Conservation (phyloP, 2,113 vertebrate species). For the Dipodomys merriami region DNA sequence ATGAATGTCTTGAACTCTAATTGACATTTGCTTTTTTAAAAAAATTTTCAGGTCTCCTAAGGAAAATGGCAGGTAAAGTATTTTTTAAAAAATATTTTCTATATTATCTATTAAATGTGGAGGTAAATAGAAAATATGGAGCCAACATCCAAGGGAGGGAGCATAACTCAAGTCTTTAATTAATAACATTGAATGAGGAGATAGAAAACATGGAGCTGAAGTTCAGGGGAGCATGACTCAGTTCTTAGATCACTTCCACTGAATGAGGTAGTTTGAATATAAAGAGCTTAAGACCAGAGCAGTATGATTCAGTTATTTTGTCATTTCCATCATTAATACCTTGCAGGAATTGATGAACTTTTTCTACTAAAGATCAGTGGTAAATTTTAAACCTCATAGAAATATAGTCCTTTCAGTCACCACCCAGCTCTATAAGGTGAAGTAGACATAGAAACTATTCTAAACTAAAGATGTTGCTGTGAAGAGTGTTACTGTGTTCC, state of each 20-base stretch:
- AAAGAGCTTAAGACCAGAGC: too few species aligned
- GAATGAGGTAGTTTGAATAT: too few species aligned
- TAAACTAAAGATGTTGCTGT: not conserved
- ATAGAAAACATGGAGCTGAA: too few species aligned
- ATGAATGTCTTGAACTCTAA: constrained; percentile 29
- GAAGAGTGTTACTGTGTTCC: not conserved
- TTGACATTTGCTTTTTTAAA: constrained; percentile 62
- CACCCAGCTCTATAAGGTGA: not conserved
- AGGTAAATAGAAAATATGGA: not conserved
- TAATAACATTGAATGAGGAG: too few species aligned
- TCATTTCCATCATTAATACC: not conserved
- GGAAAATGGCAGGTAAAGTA: constrained; percentile 88
- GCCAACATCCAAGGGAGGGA: not conserved
- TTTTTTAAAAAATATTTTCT: constrained; percentile 31
- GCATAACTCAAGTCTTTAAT: not conserved
- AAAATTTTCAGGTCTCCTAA: constrained; percentile 85
- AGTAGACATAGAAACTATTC: not conserved
- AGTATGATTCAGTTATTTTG: too few species aligned
- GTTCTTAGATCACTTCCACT: too few species aligned
- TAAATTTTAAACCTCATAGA: not conserved
- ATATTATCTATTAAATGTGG: not conserved
- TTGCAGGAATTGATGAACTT: not conserved
- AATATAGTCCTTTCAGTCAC: not conserved
- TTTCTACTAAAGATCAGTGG: not conserved
- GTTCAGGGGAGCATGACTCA: too few species aligned